Percentiles rank a stretch among this genome's conserved stretches.
phyloP scores from a whole-genome alignment of 2,888 invertebrate genomes.

The Acrobasis consociella region DNA sequence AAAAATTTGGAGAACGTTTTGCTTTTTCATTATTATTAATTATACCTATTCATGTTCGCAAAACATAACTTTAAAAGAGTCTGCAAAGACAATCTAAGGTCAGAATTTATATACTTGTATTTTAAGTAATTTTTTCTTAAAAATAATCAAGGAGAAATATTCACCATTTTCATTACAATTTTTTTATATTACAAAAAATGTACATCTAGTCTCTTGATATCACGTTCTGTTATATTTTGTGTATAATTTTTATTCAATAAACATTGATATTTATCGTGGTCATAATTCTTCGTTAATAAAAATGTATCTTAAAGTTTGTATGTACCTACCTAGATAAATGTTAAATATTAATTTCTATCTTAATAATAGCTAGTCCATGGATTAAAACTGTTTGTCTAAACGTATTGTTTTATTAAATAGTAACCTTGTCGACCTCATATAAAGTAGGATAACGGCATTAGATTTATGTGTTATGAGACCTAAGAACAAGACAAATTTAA shows the following conservation, averaged over 20 bases:
- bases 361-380: slow-evolving; percentile 45
- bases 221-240: background rate
- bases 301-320: background rate
- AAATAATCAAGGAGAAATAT: too few species aligned
- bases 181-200: background rate
- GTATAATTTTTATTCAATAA: background rate
- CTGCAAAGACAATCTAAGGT: too few species aligned
- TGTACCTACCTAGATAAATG: slow-evolving; percentile 12
- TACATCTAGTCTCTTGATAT: background rate
- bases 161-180: too few species aligned
- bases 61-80: background rate
- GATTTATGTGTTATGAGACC: too few species aligned
- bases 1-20: background rate
- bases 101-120: too few species aligned
- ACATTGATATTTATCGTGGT: background rate
- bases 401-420: background rate
- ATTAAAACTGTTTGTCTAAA: slow-evolving; percentile 48
- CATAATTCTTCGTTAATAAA: background rate
- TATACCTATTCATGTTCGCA: background rate
- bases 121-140: too few species aligned
- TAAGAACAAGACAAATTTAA: background rate
- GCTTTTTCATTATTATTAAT: background rate
- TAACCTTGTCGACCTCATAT: too few species aligned
- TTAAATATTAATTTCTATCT: slow-evolving; percentile 18
- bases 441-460: too few species aligned